Base-by-base conservation (phyloP, 1,140 invertebrate species). In the Kradibia gibbosae region DNA sequence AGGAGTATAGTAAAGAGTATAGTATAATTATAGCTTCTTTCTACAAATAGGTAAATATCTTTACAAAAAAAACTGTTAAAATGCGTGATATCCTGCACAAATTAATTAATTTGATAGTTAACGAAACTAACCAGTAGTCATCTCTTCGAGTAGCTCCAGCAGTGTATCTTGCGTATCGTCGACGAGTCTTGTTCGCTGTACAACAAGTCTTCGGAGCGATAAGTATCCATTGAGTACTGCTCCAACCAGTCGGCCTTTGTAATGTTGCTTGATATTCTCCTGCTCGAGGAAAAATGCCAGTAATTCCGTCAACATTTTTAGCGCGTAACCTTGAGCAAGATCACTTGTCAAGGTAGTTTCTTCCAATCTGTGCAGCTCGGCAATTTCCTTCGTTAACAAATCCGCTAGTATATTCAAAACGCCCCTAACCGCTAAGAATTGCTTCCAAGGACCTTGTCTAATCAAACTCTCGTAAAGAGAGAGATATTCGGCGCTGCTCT, bases 81-180 rank as follows among this genome's bases (percentile, higher is more conserved):
- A 45, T 8, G 13, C 42, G 5, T 8, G 7, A 45, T 13, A 45
- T 45, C 13, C 5, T 45, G 13, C 13, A 45, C 5, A 45, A 45
- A 45, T 5, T 13, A 45, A 8, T 45, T 45, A 45, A 45, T 45
- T 5, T 13, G 13, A 45, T 45, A 45, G 42, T 45, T 45, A 10
- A 53, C 5, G 72, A 82, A n/a, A 78, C 78, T 77, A 73, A 95
- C 95, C 96, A 48, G 96, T 97, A 1, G 98, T 99, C 94, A 99
- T 98, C 89, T 99, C 97, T 91, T 99, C 98, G 5, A 99, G 91
- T 80, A 99, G 92, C 88, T 98, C 97, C 0, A 99, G 91, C 17
- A 99, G 91, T 87, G 98, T 98, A 88, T 99, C 97, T 91, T 99
- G 98, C 1, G 98, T 98, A 89, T 99, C 98, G 90, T 99, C 98